Base-by-base conservation (phyloP, 2,888 invertebrate species). In the Epinotia nisella region DNA sequence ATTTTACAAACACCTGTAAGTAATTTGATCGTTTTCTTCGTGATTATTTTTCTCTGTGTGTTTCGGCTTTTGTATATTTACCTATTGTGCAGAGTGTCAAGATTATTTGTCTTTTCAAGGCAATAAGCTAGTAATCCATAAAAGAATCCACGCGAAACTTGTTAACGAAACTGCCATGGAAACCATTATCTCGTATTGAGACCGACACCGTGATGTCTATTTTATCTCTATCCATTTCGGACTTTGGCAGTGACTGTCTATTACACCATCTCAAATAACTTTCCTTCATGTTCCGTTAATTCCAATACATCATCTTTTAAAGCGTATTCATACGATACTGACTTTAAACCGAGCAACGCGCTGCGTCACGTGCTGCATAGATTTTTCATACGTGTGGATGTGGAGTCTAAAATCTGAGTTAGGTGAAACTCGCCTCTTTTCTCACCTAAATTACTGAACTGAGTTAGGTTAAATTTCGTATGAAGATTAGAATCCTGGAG, bases 121-220 rank as follows among this genome's bases (percentile, higher is more conserved):
- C 49, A 49, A 49, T 4, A 13, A 5, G 15, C 39, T 49, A 68
- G 17, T 60, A 41, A 41, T 39, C 1, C 29, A 67, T 73, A 73
- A 68, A 64, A 51, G 11, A 19, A 64, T 24, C 51, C 21, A 35
- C 21, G 29, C 11, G 39, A 45, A 72, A 72, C 72, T 72, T 72
- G 73, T 73, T 73, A 69, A 53, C 62, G 53, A 58, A 73, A 73
- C 68, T 51, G 58, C 73, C 62, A 58, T 24, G 51, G 51, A 68
- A 73, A 69, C 73, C 68, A 73, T 73, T 64, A 73, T 69, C 53
- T 58, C 58, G 58, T 69, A 73, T 73, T 73, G 73, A 64, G 73
- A 73, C 68, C 60, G 68, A 68, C 73, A 69, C 58, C 53, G 68
- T 19, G 56, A 73, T 68, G 68, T 73, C 58, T 59, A 41, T 69